Evolutionary conservation across 1,140 invertebrate species (phyloP).

Genomic region (Spodoptera frugiperda): DNA sequence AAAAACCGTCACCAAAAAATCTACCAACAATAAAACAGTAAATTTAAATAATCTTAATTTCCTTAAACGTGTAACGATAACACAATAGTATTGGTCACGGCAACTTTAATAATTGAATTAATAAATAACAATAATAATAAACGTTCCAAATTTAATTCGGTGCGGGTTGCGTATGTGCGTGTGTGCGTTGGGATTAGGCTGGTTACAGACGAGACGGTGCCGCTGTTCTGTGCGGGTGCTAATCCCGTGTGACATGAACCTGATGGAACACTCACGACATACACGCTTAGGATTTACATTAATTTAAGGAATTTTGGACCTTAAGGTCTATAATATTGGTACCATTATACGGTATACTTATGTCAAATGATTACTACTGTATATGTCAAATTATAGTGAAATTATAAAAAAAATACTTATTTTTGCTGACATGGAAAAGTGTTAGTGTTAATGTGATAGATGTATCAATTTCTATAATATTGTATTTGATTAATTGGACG

Average conservation of each 20-base stretch:
- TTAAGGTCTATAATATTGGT: not conserved
- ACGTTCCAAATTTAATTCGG: constrained; percentile 56
- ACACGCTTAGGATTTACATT: constrained; percentile 62
- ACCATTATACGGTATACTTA: too few relatives aligned
- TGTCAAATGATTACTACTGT: too few relatives aligned
- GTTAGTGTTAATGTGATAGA: too few relatives aligned
- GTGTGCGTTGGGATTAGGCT: constrained; percentile 69
- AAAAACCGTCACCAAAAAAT: not conserved
- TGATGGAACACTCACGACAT: constrained; percentile 71
- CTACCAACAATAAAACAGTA: not conserved
- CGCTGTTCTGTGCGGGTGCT: constrained; percentile 56
- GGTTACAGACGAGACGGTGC: constrained; percentile 52
- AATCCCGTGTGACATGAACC: constrained; percentile 78
- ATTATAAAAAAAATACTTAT: not conserved
- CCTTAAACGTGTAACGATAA: constrained; percentile 15
- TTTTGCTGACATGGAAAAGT: too few relatives aligned
- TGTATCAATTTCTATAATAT: too few relatives aligned
- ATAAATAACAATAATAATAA: constrained; percentile 67
- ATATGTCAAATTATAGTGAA: not conserved
- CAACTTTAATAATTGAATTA: constrained; percentile 60
- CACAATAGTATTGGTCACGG: constrained; percentile 13
- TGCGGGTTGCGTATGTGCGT: constrained; percentile 73
- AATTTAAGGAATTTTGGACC: constrained; percentile 54
- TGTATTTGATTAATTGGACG: too few relatives aligned
- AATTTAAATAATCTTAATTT: constrained; percentile 19